phyloP scores from a whole-genome alignment of 2,888 invertebrate species.

The Imbricaverruca yamaguchii region DNA sequence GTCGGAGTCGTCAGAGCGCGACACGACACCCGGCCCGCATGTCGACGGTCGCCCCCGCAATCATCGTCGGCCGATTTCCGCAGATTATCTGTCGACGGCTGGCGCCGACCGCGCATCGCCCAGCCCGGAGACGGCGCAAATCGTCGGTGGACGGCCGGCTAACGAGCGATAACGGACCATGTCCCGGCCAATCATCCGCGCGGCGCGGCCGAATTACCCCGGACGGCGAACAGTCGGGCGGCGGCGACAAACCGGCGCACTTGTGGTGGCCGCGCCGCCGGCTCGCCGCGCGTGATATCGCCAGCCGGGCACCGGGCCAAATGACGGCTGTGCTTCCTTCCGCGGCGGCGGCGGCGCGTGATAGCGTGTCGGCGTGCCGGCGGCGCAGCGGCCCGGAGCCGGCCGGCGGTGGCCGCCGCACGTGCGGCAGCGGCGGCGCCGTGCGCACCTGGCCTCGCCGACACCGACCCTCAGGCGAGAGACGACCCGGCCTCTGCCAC shows the following conservation, averaged over 20 bases:
- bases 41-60: background rate
- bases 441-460: background rate
- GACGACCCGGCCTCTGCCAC: background rate
- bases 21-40: background rate
- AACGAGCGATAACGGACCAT: background rate
- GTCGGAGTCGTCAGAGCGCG: background rate
- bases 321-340: too few relatives aligned
- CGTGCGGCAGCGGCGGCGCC: background rate
- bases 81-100: background rate
- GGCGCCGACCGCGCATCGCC: background rate
- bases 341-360: too few relatives aligned
- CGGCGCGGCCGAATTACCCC: background rate
- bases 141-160: background rate
- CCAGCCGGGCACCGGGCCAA: too few relatives aligned
- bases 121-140: background rate
- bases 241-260: background rate
- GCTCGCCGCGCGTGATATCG: too few relatives aligned
- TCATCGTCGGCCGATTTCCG: constrained; percentile 3
- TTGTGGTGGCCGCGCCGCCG: background rate
- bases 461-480: background rate
- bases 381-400: background rate
- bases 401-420: background rate
- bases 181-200: background rate
- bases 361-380: too few relatives aligned
- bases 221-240: background rate